Percentiles rank a stretch among this genome's conserved stretches.
Evolutionary conservation across 2,113 vertebrate genomes (phyloP).

Genomic region (Edolisoma coerulescens): DNA sequence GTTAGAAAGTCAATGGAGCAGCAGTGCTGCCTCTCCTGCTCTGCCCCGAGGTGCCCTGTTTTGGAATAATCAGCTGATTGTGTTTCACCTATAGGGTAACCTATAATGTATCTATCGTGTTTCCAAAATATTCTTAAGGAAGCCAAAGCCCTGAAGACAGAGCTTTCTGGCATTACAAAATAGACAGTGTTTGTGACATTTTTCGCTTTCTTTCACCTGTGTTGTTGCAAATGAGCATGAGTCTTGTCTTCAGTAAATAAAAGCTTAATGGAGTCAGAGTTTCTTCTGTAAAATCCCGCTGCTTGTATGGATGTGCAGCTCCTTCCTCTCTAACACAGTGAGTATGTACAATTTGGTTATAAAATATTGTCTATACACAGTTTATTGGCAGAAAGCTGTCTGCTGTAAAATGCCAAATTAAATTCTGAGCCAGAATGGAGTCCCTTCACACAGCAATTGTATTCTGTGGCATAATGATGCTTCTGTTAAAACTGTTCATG

Average conservation of each 20-base stretch:
- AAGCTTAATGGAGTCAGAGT: background rate
- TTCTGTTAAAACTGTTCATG: background rate
- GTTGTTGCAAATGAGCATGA: background rate
- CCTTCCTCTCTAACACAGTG: background rate
- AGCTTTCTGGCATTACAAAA: background rate
- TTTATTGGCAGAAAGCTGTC: background rate
- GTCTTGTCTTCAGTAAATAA: background rate
- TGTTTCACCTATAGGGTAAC: background rate
- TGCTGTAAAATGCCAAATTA: background rate
- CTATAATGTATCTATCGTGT: background rate
- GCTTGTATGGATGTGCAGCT: background rate
- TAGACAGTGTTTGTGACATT: background rate
- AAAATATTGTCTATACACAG: background rate
- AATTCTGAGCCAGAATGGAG: background rate
- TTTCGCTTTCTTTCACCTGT: background rate
- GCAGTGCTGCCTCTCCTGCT: background rate
- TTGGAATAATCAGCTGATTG: background rate
- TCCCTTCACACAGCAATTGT: background rate
- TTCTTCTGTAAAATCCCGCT: background rate
- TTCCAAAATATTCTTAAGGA: background rate
- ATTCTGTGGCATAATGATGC: conserved; percentile 2
- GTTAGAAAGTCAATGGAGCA: background rate
- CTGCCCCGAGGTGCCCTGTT: background rate
- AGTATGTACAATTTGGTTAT: background rate
- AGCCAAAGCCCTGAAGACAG: background rate